Conservation (phyloP, 2,113 vertebrate genomes). For the Petrocephalus microphthalmus region DNA sequence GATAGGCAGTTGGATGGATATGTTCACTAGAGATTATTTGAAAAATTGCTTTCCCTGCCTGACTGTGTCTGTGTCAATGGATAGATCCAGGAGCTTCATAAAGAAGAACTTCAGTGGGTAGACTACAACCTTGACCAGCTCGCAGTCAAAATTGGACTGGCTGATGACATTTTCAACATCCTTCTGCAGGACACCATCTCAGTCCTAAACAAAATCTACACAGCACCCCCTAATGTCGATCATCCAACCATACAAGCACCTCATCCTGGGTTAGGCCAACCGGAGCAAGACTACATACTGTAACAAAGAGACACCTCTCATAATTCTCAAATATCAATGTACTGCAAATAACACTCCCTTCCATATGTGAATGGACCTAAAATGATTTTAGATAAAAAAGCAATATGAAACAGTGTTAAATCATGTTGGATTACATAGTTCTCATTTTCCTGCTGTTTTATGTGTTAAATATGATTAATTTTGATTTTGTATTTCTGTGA, state of each 20-base stretch:
- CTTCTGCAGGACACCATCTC: slow-evolving; percentile 57
- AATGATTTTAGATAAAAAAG: neutral
- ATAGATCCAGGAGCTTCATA: slow-evolving; percentile 54
- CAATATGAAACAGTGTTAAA: neutral
- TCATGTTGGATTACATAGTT: neutral
- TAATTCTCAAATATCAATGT: neutral
- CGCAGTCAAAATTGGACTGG: slow-evolving; percentile 54
- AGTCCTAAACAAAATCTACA: slow-evolving; percentile 51
- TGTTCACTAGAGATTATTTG: neutral
- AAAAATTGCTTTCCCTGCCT: neutral
- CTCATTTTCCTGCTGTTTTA: neutral
- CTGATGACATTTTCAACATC: slow-evolving; percentile 54
- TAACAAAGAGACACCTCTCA: neutral
- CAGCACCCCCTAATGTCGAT: neutral
- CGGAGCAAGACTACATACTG: neutral
- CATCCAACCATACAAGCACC: slow-evolving; percentile 8
- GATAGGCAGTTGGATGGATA: neutral
- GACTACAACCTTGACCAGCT: slow-evolving; percentile 52
- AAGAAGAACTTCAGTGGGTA: slow-evolving; percentile 56
- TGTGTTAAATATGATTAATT: neutral
- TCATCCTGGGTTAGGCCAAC: neutral
- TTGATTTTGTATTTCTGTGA: neutral
- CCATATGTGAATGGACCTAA: neutral
- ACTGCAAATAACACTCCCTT: neutral
- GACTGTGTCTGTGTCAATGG: slow-evolving; percentile 8